Base-by-base conservation (phyloP, 53 echinoderm and acorn worm genomes). In the Glandiceps talaboti region DNA sequence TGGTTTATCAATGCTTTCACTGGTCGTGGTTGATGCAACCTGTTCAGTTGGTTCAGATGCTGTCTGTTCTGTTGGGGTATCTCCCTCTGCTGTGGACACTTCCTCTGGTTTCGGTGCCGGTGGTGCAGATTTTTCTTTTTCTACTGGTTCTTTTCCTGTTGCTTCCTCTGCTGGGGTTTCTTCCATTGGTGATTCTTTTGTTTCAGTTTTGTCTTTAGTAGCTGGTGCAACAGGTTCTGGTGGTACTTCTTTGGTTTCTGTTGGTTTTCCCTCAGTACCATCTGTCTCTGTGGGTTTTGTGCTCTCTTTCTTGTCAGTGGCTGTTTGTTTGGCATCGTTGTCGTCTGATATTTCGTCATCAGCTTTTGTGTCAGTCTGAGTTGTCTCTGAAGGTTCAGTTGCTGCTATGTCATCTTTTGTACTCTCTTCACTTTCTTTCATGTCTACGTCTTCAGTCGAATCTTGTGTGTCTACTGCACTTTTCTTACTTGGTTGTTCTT, bases 401-500 rank as follows among this genome's bases (percentile, higher is more conserved):
- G 80, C 80, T 32, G 31, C 27, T 1, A 74, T 77, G n/a, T 86
- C 79, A 31, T 81, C 84, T 32, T 83, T 72, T 30, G 32, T 45
- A 29, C 33, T 1, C 1, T 76, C 83, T 75, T 73, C 75, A 31
- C 27, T 28, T 29, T 26, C n/a, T 14, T 30, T 30, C 14, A 80
- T 75, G 0, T 28, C 75, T 28, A 73, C 73, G 28, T 85, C 85
- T 78, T 82, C 82, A 0, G 32, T 28, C 27, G 28, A 27, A 1
- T 75, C 82, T 82, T 80, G 45, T 75, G 1, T 75, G 80, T 25
- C 32, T 83, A 77, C 83, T 87, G 74, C 80, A 80, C 20, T 80
- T 83, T 87, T 87, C 26, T 79, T 27, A 30, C 83, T 83, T 12
- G 87, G 87, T 28, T 80, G 83, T 31, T 87, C 87, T 14, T 84